A percentile compares a stretch with the other conserved stretches of the same genome.
phyloP scores from a whole-genome alignment of 2,888 invertebrate species.

The Torymus aiolomorphi region DNA sequence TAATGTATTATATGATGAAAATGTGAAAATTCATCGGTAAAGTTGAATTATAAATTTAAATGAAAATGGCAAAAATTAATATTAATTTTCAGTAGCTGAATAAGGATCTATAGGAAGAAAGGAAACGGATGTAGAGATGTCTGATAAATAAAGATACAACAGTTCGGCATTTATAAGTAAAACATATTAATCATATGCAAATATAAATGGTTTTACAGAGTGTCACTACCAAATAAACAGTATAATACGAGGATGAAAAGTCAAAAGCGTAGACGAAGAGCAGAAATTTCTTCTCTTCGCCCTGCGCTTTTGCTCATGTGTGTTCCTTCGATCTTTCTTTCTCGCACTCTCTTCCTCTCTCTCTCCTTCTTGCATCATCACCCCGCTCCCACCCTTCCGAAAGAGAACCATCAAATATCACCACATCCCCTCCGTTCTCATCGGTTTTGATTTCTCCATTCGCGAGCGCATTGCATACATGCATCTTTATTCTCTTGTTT shows the following conservation, averaged over 20 bases:
- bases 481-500: neutral
- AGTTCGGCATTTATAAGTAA: slow-evolving; percentile 67
- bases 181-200: slow-evolving; percentile 74
- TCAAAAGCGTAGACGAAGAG: slow-evolving; percentile 31
- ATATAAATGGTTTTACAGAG: slow-evolving; percentile 74
- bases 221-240: slow-evolving; percentile 71
- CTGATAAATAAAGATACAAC: slow-evolving; percentile 17
- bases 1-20: no score
- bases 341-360: slow-evolving; percentile 1
- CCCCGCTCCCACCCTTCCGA: no score
- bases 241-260: slow-evolving; percentile 70
- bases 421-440: neutral
- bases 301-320: slow-evolving; percentile 60
- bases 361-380: no score
- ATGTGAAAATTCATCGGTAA: no score
- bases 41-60: no score
- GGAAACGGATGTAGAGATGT: slow-evolving; percentile 4
- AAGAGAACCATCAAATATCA: neutral
- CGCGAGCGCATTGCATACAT: slow-evolving; percentile 10
- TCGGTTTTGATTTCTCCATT: slow-evolving; percentile 19
- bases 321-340: slow-evolving; percentile 48
- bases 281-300: neutral
- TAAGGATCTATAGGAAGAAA: neutral
- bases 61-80: no score
- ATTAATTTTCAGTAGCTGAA: neutral